These are phyloP conservation scores for Caenorhabditis uteleia DNA, from an alignment of 2,888 invertebrate genomes.

Conservation along the genomic window DNA sequence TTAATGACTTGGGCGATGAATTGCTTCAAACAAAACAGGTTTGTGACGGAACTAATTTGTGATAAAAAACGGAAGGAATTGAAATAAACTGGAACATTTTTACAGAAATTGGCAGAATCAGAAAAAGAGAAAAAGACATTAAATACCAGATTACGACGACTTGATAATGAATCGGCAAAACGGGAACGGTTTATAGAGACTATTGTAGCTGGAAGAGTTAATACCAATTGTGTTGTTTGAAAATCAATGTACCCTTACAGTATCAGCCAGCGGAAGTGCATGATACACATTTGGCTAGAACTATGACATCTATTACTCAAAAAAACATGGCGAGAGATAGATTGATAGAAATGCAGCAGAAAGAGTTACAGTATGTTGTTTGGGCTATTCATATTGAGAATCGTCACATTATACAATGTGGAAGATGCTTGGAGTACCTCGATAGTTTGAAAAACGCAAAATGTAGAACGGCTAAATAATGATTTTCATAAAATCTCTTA, in stretches of 20 bases:
- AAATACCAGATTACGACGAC: slow-evolving; percentile 36
- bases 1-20: slow-evolving; percentile 33
- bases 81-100: neutral
- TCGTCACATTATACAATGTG: no score
- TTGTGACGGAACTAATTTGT: neutral
- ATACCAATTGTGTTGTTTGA: neutral
- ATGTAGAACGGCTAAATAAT: no score
- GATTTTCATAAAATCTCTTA: no score
- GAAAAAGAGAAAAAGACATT: slow-evolving; percentile 26
- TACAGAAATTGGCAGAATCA: slow-evolving; percentile 26
- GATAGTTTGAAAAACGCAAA: no score
- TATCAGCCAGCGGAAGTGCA: slow-evolving; percentile 50
- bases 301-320: slow-evolving; percentile 32
- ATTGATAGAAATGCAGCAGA: slow-evolving; percentile 34
- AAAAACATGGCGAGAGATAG: slow-evolving; percentile 40
- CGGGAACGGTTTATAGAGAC: slow-evolving; percentile 42
- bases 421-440: no score
- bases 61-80: neutral
- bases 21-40: slow-evolving; percentile 37
- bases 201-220: slow-evolving; percentile 39
- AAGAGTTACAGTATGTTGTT: slow-evolving; percentile 32
- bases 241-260: slow-evolving; percentile 29
- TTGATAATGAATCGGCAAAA: slow-evolving; percentile 40
- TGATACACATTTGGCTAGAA: slow-evolving; percentile 46
- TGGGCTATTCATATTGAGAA: neutral